phyloP scores from a whole-genome alignment of 1,140 invertebrate genomes.

The Tribolium madens region DNA sequence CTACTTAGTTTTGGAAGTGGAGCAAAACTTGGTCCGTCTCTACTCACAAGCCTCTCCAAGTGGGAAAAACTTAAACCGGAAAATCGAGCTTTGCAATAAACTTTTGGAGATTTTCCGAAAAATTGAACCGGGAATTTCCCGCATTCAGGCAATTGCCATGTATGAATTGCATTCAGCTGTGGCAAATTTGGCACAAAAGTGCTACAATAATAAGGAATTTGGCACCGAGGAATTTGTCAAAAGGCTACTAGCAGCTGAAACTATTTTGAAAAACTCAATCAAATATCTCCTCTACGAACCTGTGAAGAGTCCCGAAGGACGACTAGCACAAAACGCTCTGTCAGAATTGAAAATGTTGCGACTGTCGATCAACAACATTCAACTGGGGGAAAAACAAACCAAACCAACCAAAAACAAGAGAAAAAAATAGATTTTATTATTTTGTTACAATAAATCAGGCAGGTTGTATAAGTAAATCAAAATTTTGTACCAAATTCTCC shows the following conservation, averaged over 20 bases:
- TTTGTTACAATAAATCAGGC: conserved; percentile 45
- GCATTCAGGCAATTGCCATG: conserved; percentile 73
- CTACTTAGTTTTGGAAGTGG: conserved; percentile 82
- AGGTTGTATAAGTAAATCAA: conserved; percentile 68
- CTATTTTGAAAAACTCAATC: conserved; percentile 72
- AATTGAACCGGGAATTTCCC: conserved; percentile 74
- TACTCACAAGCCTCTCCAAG: conserved; percentile 68
- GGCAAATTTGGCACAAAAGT: conserved; percentile 73
- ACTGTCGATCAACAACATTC: conserved; percentile 53
- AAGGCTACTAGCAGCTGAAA: conserved; percentile 65
- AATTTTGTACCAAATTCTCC: conserved; percentile 73
- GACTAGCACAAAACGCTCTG: conserved; percentile 74
- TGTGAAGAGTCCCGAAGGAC: conserved; percentile 77
- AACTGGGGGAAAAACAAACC: conserved; percentile 9
- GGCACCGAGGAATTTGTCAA: conserved; percentile 66
- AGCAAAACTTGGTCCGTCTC: conserved; percentile 84
- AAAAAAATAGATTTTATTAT: conserved; percentile 14
- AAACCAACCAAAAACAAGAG: not conserved
- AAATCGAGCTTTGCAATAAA: conserved; percentile 76
- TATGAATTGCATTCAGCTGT: conserved; percentile 80
- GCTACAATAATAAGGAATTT: conserved; percentile 71
- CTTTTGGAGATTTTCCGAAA: conserved; percentile 73
- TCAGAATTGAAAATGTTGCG: conserved; percentile 73
- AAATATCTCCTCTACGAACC: conserved; percentile 80
- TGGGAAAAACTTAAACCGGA: conserved; percentile 72